These are phyloP conservation scores for Drosophila rubida DNA, from an alignment of 2,888 invertebrate genomes.

Conservation along the genomic window DNA sequence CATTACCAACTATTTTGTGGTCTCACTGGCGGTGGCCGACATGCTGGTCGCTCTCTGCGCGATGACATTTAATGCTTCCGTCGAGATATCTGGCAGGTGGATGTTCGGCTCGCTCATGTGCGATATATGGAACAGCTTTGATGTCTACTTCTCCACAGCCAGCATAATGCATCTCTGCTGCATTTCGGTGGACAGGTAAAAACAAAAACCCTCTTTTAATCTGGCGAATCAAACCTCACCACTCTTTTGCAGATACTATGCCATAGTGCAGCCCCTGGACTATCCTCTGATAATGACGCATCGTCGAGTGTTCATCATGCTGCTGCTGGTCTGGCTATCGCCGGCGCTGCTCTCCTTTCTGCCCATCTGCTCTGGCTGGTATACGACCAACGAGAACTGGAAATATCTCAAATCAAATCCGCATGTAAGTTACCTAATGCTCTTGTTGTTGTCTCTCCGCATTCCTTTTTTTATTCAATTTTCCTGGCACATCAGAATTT, in stretches of 20 bases:
- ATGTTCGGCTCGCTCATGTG: constrained; percentile 95
- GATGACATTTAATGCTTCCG: constrained; percentile 96
- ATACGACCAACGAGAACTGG: constrained; percentile 93
- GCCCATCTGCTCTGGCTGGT: constrained; percentile 98
- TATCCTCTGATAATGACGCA: constrained; percentile 97
- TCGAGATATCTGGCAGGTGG: constrained; percentile 94
- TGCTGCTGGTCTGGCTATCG: constrained; percentile 95
- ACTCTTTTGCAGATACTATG: constrained; percentile 89
- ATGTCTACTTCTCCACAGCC: constrained; percentile 96
- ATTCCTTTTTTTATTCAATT: constrained; percentile 62
- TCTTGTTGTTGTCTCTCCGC: constrained; percentile 1
- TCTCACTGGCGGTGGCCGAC: constrained; percentile 96
- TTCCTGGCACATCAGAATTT: constrained; percentile 57
- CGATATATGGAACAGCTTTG: constrained; percentile 97
- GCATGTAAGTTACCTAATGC: constrained; percentile 85
- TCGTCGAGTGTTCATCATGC: constrained; percentile 91
- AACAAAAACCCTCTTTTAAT: too few species aligned
- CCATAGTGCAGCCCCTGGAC: constrained; percentile 95
- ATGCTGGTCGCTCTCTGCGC: constrained; percentile 96
- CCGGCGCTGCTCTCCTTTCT: constrained; percentile 96
- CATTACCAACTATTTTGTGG: constrained; percentile 98
- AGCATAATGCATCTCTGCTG: constrained; percentile 97
- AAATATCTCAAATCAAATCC: constrained; percentile 89
- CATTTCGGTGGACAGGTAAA: constrained; percentile 92
- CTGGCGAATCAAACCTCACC: too few species aligned